Evolutionary conservation across 2,888 invertebrate species (phyloP), one percentile per base, ranked within the genome.

Genomic region (Drosophila greeni): DNA sequence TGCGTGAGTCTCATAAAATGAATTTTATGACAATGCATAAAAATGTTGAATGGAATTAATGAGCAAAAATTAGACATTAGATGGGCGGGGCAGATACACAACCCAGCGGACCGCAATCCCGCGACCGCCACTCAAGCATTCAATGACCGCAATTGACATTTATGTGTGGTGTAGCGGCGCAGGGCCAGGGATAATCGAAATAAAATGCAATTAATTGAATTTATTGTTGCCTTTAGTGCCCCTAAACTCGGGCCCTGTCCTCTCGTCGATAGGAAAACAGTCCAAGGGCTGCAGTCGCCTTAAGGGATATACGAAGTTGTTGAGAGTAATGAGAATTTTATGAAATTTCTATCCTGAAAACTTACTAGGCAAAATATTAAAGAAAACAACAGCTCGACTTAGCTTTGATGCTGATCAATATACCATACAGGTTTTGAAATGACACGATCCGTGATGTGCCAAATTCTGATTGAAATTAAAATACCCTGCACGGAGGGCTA

Each of bases 1-100:
- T 34, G 45, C 49, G 51, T 56, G 66, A 51, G 59, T 48, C 52
- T 53, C 75, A 74, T 84, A 80, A 84, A 84, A 83, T 80, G 73
- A 76, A 69, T 83, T 84, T 84, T 80, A 84, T 84, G 84, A 84
- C 84, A 75, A 64, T 82, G 84, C 84, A 82, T 84, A 84, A 84
- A 84, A 78, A 80, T 80, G 78, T 75, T 83, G 81, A 76, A 76
- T 74, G 71, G 82, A 76, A 84, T 82, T 80, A 84, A 83, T 83
- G 82, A 75, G 77, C 75, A 75, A 74, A 83, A 83, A 84, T 81
- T 81, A 76, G 84, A 84, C 69, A 72, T 74, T 65, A 74, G 72
- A 57, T 42, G 62, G 18, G 45, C 18, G 11, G 34, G 55, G 59
- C 36, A 65, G 49, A 51, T 57, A 55, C 29, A 36, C 36, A 40